Base-by-base conservation (phyloP, 1,140 invertebrate genomes). In the Saccostrea cuccullata region DNA sequence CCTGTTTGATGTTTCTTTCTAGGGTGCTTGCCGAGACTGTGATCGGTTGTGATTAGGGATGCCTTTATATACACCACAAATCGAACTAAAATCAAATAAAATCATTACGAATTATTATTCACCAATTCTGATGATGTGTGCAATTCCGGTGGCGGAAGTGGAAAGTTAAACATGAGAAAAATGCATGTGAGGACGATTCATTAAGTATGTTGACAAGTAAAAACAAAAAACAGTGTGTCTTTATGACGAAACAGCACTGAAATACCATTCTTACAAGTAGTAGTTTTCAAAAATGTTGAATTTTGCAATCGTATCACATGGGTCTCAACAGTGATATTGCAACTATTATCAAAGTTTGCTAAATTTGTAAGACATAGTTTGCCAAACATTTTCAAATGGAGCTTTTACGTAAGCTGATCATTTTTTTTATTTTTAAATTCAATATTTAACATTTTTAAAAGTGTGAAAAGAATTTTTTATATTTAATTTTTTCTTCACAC, bases 111-210 rank as follows among this genome's bases (percentile, higher is more conserved):
- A 26, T 15, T 30, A 64, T 6, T n/a, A 20, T 13, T 30, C 23
- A 77, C 26, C 26, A 26, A 77, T 77, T 77, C 70, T 30, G 30
- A 30, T 64, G 70, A 77, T 17, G 15, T 12, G 70, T 30, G 26
- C 26, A 11, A 77, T 77, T 26, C 23, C 15, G 70, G 30, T 30
- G 23, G 26, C 70, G 70, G 70, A 77, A 77, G 70, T 13, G 1
- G 15, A 77, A 77, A 77, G 13, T 77, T 12, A 77, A 77, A 77
- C 11, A 77, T 77, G 26, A 77, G 12, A 77, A 26, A 77, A 77
- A 77, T 11, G 23, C 30, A 36, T 77, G 70, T 77, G 13, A 8
- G 15, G 15, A 77, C 70, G 15, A 26, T 15, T 30, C 12, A 36
- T 77, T 77, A 12, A 15, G 26, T 77, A 8, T 15, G 12, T 30